Evolutionary conservation across 2,113 vertebrate species (phyloP).

Genomic region (Dascyllus trimaculatus): DNA sequence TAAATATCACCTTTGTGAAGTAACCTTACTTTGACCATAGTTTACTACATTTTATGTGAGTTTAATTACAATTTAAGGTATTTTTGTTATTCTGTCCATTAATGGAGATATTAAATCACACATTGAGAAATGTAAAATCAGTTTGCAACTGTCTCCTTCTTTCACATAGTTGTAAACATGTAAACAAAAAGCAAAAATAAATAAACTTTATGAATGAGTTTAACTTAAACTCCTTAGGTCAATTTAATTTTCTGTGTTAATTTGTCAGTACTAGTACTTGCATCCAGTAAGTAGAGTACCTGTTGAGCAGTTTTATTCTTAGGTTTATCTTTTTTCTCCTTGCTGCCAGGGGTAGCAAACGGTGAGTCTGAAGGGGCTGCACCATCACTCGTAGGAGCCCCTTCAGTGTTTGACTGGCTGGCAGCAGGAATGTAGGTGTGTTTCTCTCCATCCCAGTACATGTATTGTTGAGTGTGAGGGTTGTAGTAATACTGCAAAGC

Average conservation of each 20-base stretch:
- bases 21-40: too few species aligned
- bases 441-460: constrained; percentile 93
- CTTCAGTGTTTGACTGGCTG: constrained; percentile 74
- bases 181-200: too few species aligned
- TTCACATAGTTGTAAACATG: too few species aligned
- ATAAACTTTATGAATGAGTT: too few species aligned
- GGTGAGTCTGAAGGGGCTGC: constrained; percentile 75
- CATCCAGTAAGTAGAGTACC: constrained; percentile 70
- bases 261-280: background rate
- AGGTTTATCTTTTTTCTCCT: constrained; percentile 93
- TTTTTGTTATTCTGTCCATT: background rate
- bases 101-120: too few species aligned
- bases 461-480: constrained; percentile 90
- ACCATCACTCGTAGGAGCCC: constrained; percentile 37
- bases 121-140: too few species aligned
- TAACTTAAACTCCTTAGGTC: too few species aligned
- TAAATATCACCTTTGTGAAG: background rate
- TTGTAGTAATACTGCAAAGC: constrained; percentile 91
- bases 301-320: constrained; percentile 94
- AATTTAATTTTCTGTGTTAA: too few species aligned
- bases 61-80: background rate
- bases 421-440: constrained; percentile 88
- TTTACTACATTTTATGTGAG: background rate
- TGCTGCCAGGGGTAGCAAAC: constrained; percentile 65
- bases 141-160: too few species aligned